Conservation (phyloP, 1,140 invertebrate genomes). For the Drosophila punjabiensis region DNA sequence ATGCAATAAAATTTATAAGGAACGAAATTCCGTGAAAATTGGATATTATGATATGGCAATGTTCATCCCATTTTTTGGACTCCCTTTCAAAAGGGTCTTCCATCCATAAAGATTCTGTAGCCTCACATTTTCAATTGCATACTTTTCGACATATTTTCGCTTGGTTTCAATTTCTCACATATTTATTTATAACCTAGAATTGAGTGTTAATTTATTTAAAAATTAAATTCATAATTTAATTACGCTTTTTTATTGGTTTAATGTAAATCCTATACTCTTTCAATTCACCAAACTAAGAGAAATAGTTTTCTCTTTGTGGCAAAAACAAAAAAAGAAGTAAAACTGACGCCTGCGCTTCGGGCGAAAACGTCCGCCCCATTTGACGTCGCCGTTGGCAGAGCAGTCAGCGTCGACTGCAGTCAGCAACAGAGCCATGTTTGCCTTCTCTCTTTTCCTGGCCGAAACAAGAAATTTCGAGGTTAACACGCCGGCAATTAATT, state of each 20-base stretch:
- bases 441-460: conserved; percentile 19
- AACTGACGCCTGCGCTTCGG: conserved; percentile 39
- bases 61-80: background rate
- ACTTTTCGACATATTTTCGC: background rate
- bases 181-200: background rate
- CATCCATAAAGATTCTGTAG: background rate
- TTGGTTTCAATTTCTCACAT: background rate
- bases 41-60: too few relatives aligned
- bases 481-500: conserved; percentile 76
- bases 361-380: conserved; percentile 38
- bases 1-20: background rate
- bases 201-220: conserved; percentile 56
- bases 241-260: conserved; percentile 47
- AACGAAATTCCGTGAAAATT: background rate
- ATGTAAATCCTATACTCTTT: conserved; percentile 17
- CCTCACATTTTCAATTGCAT: background rate
- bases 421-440: conserved; percentile 36
- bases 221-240: conserved; percentile 63
- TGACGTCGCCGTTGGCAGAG: conserved; percentile 6
- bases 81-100: background rate
- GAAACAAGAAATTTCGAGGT: conserved; percentile 64
- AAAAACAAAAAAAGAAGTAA: background rate
- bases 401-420: conserved; percentile 12
- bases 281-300: conserved; percentile 19
- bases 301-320: conserved; percentile 5